These are phyloP conservation scores for Taenioides sp. DNA, from an alignment of 2,797 vertebrate species.

Conservation along the genomic window DNA sequence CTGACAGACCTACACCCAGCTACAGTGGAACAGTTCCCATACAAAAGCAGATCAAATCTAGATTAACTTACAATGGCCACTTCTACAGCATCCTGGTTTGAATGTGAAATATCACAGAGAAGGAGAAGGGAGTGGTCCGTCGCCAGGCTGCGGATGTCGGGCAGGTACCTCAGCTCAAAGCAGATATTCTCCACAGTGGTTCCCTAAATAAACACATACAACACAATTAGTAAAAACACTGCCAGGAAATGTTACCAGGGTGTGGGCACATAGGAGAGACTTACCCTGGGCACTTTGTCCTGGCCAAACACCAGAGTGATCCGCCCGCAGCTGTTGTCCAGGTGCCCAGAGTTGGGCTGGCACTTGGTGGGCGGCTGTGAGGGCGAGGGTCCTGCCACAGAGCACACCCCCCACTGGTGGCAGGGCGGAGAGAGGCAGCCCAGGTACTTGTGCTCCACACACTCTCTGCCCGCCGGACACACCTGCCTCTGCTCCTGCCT, in stretches of 20 bases:
- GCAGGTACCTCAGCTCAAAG: constrained; percentile 89
- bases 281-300: constrained; percentile 90
- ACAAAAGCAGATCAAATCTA: neutral
- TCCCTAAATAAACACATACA: constrained; percentile 75
- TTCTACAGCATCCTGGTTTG: constrained; percentile 85
- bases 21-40: neutral
- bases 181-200: constrained; percentile 94
- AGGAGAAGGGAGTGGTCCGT: constrained; percentile 85
- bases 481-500: constrained; percentile 61
- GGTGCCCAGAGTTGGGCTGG: constrained; percentile 85
- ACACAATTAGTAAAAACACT: constrained; percentile 15
- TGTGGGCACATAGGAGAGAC: constrained; percentile 23
- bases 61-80: constrained; percentile 90
- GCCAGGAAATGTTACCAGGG: neutral
- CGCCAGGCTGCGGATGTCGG: constrained; percentile 82
- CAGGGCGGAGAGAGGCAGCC: constrained; percentile 93
- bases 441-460: constrained; percentile 80
- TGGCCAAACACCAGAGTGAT: constrained; percentile 89
- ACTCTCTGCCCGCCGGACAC: constrained; percentile 85
- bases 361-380: constrained; percentile 80
- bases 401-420: constrained; percentile 89
- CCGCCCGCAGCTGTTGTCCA: constrained; percentile 92
- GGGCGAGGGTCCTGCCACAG: constrained; percentile 69
- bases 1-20: neutral
- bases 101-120: constrained; percentile 87